These are phyloP conservation scores for Pogona vitticeps DNA, from an alignment of 2,113 vertebrate species.

Conservation along the genomic window DNA sequence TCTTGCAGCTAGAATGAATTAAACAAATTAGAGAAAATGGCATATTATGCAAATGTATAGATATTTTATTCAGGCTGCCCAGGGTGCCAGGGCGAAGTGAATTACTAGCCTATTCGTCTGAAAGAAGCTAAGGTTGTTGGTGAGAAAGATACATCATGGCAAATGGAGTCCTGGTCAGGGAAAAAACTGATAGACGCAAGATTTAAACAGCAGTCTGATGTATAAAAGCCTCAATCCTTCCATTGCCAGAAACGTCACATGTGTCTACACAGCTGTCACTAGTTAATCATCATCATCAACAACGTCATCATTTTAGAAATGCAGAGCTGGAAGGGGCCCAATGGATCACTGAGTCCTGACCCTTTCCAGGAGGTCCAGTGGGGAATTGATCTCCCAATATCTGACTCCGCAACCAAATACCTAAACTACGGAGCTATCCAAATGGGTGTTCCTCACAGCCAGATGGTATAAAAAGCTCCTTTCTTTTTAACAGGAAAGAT, in stretches of 20 bases:
- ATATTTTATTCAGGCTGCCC: background rate
- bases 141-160: no score
- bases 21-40: background rate
- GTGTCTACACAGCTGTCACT: background rate
- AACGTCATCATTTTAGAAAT: no score
- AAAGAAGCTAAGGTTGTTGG: background rate
- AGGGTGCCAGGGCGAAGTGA: background rate
- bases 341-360: no score
- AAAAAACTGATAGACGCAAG: background rate
- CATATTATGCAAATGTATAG: background rate
- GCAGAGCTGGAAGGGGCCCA: no score
- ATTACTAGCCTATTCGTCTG: background rate
- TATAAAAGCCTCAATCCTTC: background rate
- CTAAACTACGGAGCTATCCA: no score
- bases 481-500: no score
- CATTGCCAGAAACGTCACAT: background rate
- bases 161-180: background rate
- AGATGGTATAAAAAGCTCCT: no score
- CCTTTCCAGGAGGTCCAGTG: no score
- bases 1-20: slow-evolving; percentile 4
- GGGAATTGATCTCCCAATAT: no score
- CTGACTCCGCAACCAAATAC: no score
- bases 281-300: background rate
- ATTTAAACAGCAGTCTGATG: no score
- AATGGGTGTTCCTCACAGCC: no score